phyloP scores from a whole-genome alignment of 2,113 vertebrate species.

The Choloepus hoffmanni region DNA sequence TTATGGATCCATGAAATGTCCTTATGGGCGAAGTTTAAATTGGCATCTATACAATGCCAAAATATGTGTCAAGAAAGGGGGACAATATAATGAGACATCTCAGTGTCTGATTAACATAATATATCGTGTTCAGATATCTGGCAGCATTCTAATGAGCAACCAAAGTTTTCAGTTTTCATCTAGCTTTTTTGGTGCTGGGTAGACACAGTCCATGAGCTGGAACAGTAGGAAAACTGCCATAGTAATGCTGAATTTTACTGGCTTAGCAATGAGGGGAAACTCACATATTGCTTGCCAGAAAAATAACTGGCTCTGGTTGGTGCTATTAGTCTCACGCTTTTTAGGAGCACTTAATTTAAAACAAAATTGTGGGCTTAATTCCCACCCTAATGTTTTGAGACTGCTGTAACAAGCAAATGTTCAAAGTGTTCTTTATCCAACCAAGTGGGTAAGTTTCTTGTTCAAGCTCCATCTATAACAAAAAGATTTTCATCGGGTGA shows the following conservation, averaged over 20 bases:
- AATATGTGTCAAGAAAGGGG: not conserved
- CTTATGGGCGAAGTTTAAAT: not conserved
- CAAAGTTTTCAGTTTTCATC: conserved; percentile 52
- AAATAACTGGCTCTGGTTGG: conserved; percentile 69
- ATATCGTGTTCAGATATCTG: not conserved
- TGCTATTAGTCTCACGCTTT: conserved; percentile 75
- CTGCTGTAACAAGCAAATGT: conserved; percentile 69
- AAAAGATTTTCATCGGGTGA: conserved; percentile 71
- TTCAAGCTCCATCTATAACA: conserved; percentile 67
- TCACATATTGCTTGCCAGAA: conserved; percentile 68
- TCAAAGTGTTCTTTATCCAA: conserved; percentile 75
- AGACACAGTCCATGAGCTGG: conserved; percentile 25
- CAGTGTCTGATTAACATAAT: not conserved
- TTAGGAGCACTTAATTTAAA: conserved; percentile 80
- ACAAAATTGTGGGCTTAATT: conserved; percentile 74
- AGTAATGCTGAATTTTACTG: conserved; percentile 70
- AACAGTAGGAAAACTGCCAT: conserved; percentile 67
- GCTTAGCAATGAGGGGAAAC: conserved; percentile 70
- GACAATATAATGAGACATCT: not conserved
- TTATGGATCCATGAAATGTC: not conserved
- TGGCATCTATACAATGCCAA: not conserved
- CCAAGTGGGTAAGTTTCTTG: conserved; percentile 64
- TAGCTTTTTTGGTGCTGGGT: conserved; percentile 57
- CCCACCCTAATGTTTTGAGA: conserved; percentile 67
- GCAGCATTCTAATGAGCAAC: not conserved